Percentiles rank a stretch among this genome's conserved stretches.
phyloP scores from a whole-genome alignment of 2,113 vertebrate species.

The Odontesthes bonariensis region DNA sequence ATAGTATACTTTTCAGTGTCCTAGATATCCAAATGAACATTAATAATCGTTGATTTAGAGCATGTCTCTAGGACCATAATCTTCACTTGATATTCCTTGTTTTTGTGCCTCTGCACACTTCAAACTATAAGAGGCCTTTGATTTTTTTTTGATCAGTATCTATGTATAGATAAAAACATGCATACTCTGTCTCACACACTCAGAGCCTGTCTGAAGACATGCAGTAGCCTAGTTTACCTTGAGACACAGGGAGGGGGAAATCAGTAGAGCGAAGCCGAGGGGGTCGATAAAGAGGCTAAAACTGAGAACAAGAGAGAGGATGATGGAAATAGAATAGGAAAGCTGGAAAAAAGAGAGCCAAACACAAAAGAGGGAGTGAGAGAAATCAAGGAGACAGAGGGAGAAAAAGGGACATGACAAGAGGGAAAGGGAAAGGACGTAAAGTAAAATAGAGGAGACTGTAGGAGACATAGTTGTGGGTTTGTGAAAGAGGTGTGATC shows the following conservation, averaged over 20 bases:
- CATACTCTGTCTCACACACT: conserved; percentile 8
- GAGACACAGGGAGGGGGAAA: conserved; percentile 54
- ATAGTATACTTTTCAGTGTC: neutral
- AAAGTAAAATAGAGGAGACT: conserved; percentile 3
- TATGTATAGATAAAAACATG: conserved; percentile 56
- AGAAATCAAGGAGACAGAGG: neutral
- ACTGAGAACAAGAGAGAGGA: conserved; percentile 26
- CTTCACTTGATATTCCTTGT: conserved; percentile 10
- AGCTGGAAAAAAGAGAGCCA: conserved; percentile 6
- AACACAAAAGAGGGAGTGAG: conserved; percentile 1
- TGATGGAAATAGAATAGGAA: conserved; percentile 50
- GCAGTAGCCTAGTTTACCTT: conserved; percentile 60
- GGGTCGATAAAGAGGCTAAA: conserved; percentile 56
- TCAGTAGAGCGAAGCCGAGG: conserved; percentile 56
- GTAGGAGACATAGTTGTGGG: conserved; percentile 4
- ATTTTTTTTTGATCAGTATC: conserved; percentile 56
- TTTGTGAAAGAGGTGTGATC: conserved; percentile 24
- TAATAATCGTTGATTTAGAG: conserved; percentile 30
- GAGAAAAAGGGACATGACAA: conserved; percentile 8
- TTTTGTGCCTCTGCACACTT: conserved; percentile 19
- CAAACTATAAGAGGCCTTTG: conserved; percentile 55
- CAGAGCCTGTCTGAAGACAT: conserved; percentile 50
- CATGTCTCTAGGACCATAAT: conserved; percentile 1
- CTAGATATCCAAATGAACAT: conserved; percentile 7
- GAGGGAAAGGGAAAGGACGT: conserved; percentile 6